Evolutionary conservation across 2,888 invertebrate species (phyloP), one percentile per base, ranked within the genome.

Genomic region (Drosophila putrida): DNA sequence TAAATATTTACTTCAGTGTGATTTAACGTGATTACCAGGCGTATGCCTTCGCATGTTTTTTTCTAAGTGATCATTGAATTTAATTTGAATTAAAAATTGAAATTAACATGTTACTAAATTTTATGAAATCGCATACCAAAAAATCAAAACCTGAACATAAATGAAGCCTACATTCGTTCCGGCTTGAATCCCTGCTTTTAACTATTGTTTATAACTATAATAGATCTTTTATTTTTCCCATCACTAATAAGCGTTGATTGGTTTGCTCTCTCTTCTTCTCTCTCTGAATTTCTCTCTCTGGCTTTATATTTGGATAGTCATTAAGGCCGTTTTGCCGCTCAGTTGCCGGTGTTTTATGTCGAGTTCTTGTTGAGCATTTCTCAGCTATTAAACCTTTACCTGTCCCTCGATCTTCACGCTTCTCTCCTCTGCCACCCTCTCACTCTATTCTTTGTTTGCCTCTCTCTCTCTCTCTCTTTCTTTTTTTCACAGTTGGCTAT

Each of bases 281-380:
- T 44, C 13, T 20, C 50, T 44, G 3, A 20, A 20, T 3, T 35
- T 60, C 20, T 25, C 28, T 25, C 15, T 49, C 31, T 41, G 47
- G 27, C 35, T 55, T 31, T 35, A 20, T 44, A 44, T 44, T 27
- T 57, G 51, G 67, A 65, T 69, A 70, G 83, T 87, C 87, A 87
- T 84, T 87, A 87, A 69, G 75, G 82, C 60, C 72, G 75, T 66
- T 80, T 80, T 77, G 78, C 61, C 70, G 82, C 77, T 74, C 72
- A 31, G 67, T 15, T 59, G 60, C 78, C 80, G 80, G 82, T 84
- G 82, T 80, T 85, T 80, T 72, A 72, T 80, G 75, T 49, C 55
- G 20, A 54, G 59, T 59, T 78, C 60, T 59, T 41, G 41, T 54
- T 67, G 64, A 67, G 74, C 66, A 62, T 62, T 64, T 58, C 79